Evolutionary conservation across 2,113 vertebrate genomes (phyloP).

Genomic region (Perca fluviatilis): DNA sequence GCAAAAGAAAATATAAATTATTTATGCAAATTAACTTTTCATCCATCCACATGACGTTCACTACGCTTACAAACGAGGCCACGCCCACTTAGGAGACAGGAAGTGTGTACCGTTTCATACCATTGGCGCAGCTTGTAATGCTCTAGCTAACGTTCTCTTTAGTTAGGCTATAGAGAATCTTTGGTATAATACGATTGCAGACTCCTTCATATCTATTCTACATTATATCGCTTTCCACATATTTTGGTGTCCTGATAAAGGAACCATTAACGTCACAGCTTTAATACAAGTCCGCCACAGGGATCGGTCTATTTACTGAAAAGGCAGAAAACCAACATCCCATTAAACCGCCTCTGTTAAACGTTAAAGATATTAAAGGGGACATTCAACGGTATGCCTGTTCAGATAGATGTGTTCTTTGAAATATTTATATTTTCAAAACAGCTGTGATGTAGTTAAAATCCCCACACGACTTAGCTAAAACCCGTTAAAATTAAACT

Average conservation of each 20-base stretch:
- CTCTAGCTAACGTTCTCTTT: too few species aligned
- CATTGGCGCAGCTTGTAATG: too few species aligned
- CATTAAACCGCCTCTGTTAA: constrained; percentile 39
- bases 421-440: not conserved
- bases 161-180: not conserved
- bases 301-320: constrained; percentile 72
- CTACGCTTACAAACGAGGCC: too few species aligned
- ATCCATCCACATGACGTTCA: too few species aligned
- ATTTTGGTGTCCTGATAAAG: not conserved
- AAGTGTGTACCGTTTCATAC: too few species aligned
- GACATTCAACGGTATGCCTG: not conserved
- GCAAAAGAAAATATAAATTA: too few species aligned
- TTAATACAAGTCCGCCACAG: constrained; percentile 24
- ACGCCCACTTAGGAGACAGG: too few species aligned
- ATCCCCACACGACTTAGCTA: rapidly evolving
- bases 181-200: not conserved
- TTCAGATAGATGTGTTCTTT: not conserved
- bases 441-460: not conserved
- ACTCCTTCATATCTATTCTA: not conserved
- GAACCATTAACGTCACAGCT: not conserved
- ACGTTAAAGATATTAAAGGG: constrained; percentile 1
- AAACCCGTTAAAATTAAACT: not conserved
- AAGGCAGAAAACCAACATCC: constrained; percentile 36
- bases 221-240: not conserved
- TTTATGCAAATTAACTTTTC: too few species aligned